Conservation (phyloP, 2,113 vertebrate genomes). For the mouse (Mus musculus) region GRCm39 chr8:41697501-41698000, state of each 20-base stretch:
- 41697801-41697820: not conserved
- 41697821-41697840: not conserved
- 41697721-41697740: not conserved
- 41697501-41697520: not conserved
- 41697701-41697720: not conserved
- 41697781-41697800: not conserved
- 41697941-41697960: not conserved
- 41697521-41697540: not conserved
- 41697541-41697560: not conserved
- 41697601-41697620: not conserved
- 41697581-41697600: not conserved
- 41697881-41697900: not conserved
- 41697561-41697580: not conserved
- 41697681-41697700: not conserved
- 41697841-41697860: not conserved
- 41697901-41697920: not conserved
- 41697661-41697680: not conserved
- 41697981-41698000: not conserved
- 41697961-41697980: not conserved
- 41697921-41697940: not conserved
- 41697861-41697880: not conserved
- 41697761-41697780: not conserved
- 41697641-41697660: not conserved
- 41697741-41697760: not conserved
- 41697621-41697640: not conserved